These are phyloP conservation scores for Agriopis leucophaearia DNA, from an alignment of 2,888 invertebrate genomes.

Conservation along the genomic window DNA sequence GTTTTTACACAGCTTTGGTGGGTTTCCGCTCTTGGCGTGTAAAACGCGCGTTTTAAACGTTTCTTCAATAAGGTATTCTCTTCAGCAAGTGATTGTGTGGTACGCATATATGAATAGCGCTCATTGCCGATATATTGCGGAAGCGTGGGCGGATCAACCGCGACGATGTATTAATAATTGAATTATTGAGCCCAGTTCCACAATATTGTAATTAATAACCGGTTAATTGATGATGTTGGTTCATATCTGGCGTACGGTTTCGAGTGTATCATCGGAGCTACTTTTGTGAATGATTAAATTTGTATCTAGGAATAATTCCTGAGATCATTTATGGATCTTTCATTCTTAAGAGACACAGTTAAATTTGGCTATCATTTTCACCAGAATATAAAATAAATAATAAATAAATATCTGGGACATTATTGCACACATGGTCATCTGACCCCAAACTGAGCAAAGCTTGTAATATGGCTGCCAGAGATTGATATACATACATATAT, in stretches of 20 bases:
- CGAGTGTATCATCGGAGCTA: constrained; percentile 1
- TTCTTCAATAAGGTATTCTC: not conserved
- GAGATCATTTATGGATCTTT: not conserved
- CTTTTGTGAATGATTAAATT: constrained; percentile 8
- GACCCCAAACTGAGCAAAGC: too few relatives aligned
- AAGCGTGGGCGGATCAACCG: constrained; percentile 18
- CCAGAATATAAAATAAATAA: not conserved
- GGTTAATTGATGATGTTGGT: constrained; percentile 24
- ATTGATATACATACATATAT: too few relatives aligned
- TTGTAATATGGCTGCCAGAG: too few relatives aligned
- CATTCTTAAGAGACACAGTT: not conserved
- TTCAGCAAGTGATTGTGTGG: constrained; percentile 5
- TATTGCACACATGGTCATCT: too few relatives aligned
- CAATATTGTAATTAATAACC: constrained; percentile 18
- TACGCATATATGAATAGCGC: constrained; percentile 11
- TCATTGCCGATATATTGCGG: constrained; percentile 12
- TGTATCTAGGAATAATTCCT: not conserved
- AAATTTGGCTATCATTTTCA: not conserved
- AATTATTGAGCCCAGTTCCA: constrained; percentile 18
- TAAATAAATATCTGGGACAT: not conserved
- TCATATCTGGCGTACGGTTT: constrained; percentile 18
- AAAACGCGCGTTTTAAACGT: not conserved
- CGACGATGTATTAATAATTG: constrained; percentile 32
- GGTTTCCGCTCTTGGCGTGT: not conserved
- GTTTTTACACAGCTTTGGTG: not conserved